Base-by-base conservation (phyloP, 2,113 vertebrate genomes). In the Chionomys nivalis region DNA sequence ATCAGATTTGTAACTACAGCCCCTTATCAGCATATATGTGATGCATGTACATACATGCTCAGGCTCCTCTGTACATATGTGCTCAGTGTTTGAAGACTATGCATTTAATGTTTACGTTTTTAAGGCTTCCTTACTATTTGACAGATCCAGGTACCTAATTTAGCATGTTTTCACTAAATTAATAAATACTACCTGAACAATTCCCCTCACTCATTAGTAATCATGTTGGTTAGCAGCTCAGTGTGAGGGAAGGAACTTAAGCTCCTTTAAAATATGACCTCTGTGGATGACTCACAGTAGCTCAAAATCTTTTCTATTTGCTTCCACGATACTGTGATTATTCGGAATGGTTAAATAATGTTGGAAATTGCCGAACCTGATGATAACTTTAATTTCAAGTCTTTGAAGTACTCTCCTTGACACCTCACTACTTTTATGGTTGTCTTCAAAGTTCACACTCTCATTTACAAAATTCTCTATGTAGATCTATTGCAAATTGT, bases 401-500 rank as follows among this genome's bases (percentile, higher is more conserved):
- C 96, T 98, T 97, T 98, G 77, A 98, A 97, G 97, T 97, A 86
- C 91, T 96, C 97, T 97, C 91, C 92, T 97, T 97, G 96, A 95
- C 86, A 93, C 73, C 88, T 97, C 68, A 65, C 76, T 91, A 83
- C 96, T 96, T 97, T 95, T 91, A 94, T 89, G 95, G 95, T 95
- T 96, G 96, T 96, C 96, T 97, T 97, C 96, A 97, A 97, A 97
- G 96, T 97, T 97, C 93, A 39, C 36, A 96, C 92, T 70, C 97
- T 97, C 96, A 97, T 98, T 97, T 97, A 96, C 95, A 96, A 92
- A 97, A 97, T 96, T 97, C 94, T 97, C 96, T 96, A 97, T 97
- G 97, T 97, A 97, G 97, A 97, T 97, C 96, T 96, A 90, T 96
- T 98, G 92, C 96, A 97, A 97, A 97, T 98, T 98, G 93, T 96